Percentiles rank a stretch among this genome's conserved stretches.
Conservation (phyloP, 2,888 invertebrate genomes). For the Dasysyrphus albostriatus region DNA sequence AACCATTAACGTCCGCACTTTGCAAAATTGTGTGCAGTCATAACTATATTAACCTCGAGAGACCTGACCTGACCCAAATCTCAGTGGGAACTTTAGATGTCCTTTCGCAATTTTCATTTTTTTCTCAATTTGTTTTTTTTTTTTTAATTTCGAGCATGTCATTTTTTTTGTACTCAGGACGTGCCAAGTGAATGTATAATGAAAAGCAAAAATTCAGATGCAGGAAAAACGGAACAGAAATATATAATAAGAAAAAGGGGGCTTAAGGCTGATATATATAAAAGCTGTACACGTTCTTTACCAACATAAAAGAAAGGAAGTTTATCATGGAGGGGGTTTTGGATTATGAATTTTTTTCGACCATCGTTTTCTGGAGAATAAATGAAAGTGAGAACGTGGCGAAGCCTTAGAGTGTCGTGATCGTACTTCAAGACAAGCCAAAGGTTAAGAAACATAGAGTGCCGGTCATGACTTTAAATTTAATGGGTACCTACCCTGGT, state of each 20-base stretch:
- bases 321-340: constrained; percentile 40
- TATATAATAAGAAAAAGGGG: constrained; percentile 57
- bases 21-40: constrained; percentile 73
- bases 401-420: constrained; percentile 50
- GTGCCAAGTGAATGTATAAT: constrained; percentile 73
- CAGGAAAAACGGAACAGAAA: constrained; percentile 58
- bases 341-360: constrained; percentile 63
- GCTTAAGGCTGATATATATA: constrained; percentile 30
- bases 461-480: constrained; percentile 53
- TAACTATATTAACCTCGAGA: constrained; percentile 72
- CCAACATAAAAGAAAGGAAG: constrained; percentile 26
- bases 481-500: constrained; percentile 17
- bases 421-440: constrained; percentile 46
- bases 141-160: constrained; percentile 64
- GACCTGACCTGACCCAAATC: constrained; percentile 75
- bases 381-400: constrained; percentile 35
- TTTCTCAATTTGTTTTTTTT: constrained; percentile 39
- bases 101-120: constrained; percentile 48
- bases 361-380: constrained; percentile 42
- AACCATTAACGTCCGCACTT: constrained; percentile 69
- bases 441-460: constrained; percentile 62
- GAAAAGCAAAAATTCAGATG: constrained; percentile 65
- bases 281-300: constrained; percentile 4
- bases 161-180: constrained; percentile 53
- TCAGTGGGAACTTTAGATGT: constrained; percentile 53